Evolutionary conservation across 2,113 vertebrate species (phyloP).

Genomic region (Scatophagus argus): DNA sequence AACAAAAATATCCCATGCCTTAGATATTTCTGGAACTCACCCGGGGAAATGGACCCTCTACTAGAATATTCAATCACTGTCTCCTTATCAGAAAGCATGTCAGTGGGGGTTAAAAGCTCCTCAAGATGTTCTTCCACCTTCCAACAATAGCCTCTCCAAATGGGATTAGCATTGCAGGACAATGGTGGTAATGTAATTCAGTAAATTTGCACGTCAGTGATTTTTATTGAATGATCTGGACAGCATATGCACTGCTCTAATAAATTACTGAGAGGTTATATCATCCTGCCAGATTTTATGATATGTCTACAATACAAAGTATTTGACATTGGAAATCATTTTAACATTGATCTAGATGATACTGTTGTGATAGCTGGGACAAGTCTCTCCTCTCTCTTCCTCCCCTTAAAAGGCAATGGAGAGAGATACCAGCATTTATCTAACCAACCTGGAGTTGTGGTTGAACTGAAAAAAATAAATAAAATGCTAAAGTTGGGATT

Average conservation of each 20-base stretch:
- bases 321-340: constrained; percentile 39
- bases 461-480: background rate
- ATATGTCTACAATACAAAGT: constrained; percentile 40
- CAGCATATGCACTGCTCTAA: constrained; percentile 35
- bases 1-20: constrained; percentile 11
- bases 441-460: background rate
- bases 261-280: constrained; percentile 48
- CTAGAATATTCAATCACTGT: constrained; percentile 52
- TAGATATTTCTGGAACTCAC: constrained; percentile 21
- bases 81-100: constrained; percentile 49
- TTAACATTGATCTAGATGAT: constrained; percentile 39
- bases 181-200: constrained; percentile 55
- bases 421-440: background rate
- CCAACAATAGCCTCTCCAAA: constrained; percentile 54
- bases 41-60: constrained; percentile 27
- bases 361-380: constrained; percentile 21
- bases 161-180: constrained; percentile 46
- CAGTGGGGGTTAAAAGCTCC: constrained; percentile 53
- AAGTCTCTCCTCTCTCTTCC: background rate
- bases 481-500: background rate
- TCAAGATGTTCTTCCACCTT: constrained; percentile 49
- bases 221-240: constrained; percentile 61
- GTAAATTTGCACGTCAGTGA: constrained; percentile 53
- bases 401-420: background rate
- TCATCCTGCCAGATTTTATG: constrained; percentile 30